Evolutionary conservation across 2,797 vertebrate species (phyloP).

Genomic region (Epinephelus coioides): DNA sequence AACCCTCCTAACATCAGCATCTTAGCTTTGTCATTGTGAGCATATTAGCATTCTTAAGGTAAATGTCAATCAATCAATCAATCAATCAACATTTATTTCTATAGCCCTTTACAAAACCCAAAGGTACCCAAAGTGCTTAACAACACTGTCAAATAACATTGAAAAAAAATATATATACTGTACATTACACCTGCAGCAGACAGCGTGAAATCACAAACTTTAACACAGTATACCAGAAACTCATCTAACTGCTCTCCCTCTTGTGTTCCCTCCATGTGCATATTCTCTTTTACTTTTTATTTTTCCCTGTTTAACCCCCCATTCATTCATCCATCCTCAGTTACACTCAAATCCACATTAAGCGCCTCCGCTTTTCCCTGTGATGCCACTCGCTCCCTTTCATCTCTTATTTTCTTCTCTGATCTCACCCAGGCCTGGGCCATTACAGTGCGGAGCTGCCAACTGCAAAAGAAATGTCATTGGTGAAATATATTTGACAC

Average conservation of each 20-base stretch:
- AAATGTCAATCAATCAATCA: too few relatives aligned
- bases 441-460: conserved; percentile 44
- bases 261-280: background rate
- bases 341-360: conserved; percentile 44
- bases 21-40: background rate
- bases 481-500: conserved; percentile 60
- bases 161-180: background rate
- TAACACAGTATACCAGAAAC: background rate
- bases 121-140: too few relatives aligned
- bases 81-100: too few relatives aligned
- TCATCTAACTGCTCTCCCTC: background rate
- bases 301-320: background rate
- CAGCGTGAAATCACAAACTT: background rate
- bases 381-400: conserved; percentile 53
- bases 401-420: conserved; percentile 60
- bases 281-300: background rate
- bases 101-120: too few relatives aligned
- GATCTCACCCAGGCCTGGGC: conserved; percentile 49
- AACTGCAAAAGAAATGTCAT: conserved; percentile 53
- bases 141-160: too few relatives aligned
- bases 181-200: background rate
- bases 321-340: conserved; percentile 18
- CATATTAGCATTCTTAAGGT: background rate
- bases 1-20: background rate
- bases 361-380: conserved; percentile 31